Evolutionary conservation across 2,797 vertebrate species (phyloP), one percentile per base, ranked within the genome.

Genomic region (Anisognathus igniventris): DNA sequence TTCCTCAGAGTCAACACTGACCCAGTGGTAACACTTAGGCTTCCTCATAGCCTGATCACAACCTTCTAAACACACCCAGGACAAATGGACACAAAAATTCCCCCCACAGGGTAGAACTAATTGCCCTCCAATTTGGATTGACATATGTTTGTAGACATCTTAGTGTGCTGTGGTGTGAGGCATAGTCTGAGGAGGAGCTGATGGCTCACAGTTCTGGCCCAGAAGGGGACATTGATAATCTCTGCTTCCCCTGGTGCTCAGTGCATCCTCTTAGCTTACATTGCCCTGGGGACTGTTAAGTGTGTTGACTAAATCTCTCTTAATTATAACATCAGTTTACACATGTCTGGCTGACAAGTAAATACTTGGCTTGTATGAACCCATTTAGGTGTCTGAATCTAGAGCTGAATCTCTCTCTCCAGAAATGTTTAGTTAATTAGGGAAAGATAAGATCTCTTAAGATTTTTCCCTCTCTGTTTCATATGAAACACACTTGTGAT

Each of bases 271-370:
- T 68, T 74, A 75, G 62, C 40, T 88, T 44, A 39, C 28, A 35
- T 75, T 66, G 62, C 71, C 90, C 74, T 79, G 88, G 33, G 62
- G 77, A 73, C 71, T 60, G 37, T 62, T 76, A 51, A 90, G 66
- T 60, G 31, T 47, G 60, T 92, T 93, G 58, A 88, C 60, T 85
- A 64, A 75, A 81, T 64, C 71, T 62, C 37, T 92, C 14, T 85
- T 94, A 92, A 87, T 91, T 96, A 42, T 71, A 90, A 93, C 45
- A 21, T 51, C 64, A 85, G 37, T 87, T 96, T 94, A 79, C 48
- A 66, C 61, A 6, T 68, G 74, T 82, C 81, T 89, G 78, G 21
- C 81, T 92, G 92, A 79, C 81, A 92, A 86, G 47, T 75, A 87
- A 90, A 74, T 89, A 66, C 54, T 60, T 93, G 58, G 51, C 60